These are phyloP conservation scores for Myiozetetes cayanensis DNA, from an alignment of 2,113 vertebrate species.

Conservation along the genomic window DNA sequence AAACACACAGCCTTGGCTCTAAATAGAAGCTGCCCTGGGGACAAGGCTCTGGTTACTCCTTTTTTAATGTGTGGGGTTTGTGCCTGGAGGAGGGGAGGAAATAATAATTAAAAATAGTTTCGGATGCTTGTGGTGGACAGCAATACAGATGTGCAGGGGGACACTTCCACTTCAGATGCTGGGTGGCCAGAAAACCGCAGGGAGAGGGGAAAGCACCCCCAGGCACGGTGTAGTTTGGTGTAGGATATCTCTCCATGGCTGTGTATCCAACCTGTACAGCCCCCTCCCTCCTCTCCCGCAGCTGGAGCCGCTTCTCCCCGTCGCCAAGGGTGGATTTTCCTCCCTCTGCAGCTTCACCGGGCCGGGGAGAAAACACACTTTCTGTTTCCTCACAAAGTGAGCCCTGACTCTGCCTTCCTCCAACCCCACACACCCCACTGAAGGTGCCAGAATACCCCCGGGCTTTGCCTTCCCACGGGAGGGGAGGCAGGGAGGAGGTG, in stretches of 20 bases:
- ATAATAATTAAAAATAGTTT: background rate
- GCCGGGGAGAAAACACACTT: background rate
- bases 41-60: slow-evolving; percentile 15
- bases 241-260: background rate
- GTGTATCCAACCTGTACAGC: background rate
- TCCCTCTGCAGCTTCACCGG: background rate
- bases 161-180: background rate
- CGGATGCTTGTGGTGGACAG: background rate
- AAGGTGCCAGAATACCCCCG: rapidly evolving
- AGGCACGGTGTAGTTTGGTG: rapidly evolving
- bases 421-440: rapidly evolving
- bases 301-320: background rate
- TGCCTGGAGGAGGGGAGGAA: rapidly evolving
- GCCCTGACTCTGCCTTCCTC: background rate
- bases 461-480: background rate
- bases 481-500: background rate
- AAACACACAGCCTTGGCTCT: slow-evolving; percentile 12
- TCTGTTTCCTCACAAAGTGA: background rate
- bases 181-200: background rate
- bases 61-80: background rate
- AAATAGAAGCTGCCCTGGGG: slow-evolving; percentile 22
- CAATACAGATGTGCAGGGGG: background rate
- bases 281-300: background rate
- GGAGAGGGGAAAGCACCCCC: background rate
- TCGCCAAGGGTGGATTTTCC: background rate